Evolutionary conservation across 2,888 invertebrate genomes (phyloP).

Genomic region (Lithosia quadra): DNA sequence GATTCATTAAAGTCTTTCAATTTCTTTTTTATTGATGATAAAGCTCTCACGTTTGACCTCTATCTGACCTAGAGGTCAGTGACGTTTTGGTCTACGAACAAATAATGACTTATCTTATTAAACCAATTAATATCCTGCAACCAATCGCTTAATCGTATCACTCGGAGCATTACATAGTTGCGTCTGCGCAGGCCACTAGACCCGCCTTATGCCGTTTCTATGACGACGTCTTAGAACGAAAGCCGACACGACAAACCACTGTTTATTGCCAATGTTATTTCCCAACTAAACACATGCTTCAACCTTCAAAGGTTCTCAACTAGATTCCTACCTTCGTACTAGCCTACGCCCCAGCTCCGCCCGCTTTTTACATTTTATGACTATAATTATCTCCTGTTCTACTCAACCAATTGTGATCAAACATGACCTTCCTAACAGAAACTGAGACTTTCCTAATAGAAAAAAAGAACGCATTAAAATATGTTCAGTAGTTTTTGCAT

Average conservation of each 20-base stretch:
- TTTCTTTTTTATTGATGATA: no score
- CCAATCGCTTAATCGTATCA: constrained; percentile 22
- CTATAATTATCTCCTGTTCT: no score
- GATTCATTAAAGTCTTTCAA: not conserved
- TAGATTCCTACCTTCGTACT: constrained; percentile 35
- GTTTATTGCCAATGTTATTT: constrained; percentile 75
- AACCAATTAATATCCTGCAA: not conserved
- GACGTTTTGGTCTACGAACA: no score
- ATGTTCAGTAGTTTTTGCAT: no score
- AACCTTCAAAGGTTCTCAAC: constrained; percentile 38
- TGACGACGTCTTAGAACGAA: constrained; percentile 64
- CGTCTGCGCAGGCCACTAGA: constrained; percentile 60
- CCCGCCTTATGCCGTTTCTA: constrained; percentile 74
- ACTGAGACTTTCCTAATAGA: no score
- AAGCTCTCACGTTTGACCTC: no score
- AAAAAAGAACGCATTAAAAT: no score
- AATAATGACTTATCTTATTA: not conserved
- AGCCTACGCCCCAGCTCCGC: no score
- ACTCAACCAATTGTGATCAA: no score
- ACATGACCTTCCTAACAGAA: no score
- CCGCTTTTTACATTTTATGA: no score
- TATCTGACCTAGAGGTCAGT: no score
- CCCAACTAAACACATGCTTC: constrained; percentile 57
- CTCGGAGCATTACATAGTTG: constrained; percentile 41
- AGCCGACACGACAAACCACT: constrained; percentile 75